Evolutionary conservation across 2,888 invertebrate genomes (phyloP).

Genomic region (Epicampocera succincta): DNA sequence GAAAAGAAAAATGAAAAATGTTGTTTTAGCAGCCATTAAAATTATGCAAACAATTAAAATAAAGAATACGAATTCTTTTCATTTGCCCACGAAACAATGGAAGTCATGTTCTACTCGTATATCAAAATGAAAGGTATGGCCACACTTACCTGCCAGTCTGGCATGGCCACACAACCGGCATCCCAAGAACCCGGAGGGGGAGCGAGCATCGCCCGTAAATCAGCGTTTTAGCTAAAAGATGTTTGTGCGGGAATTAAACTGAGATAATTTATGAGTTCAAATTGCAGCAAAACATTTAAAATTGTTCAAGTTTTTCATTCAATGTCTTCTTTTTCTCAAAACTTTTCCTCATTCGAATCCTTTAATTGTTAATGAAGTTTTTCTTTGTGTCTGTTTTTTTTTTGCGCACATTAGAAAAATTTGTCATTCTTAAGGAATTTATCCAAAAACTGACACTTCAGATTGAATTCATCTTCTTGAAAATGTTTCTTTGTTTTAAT

Average conservation of each 20-base stretch:
- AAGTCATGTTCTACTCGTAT: slow-evolving; percentile 35
- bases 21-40: slow-evolving; percentile 69
- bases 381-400: too few species aligned
- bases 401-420: slow-evolving; percentile 30
- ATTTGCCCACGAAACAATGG: slow-evolving; percentile 59
- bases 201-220: not conserved
- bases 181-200: slow-evolving; percentile 7
- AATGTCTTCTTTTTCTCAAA: slow-evolving; percentile 4
- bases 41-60: slow-evolving; percentile 70
- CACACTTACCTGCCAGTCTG: slow-evolving; percentile 13
- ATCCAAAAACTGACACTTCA: slow-evolving; percentile 53
- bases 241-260: not conserved
- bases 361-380: slow-evolving; percentile 53
- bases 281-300: slow-evolving; percentile 32
- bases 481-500: slow-evolving; percentile 2
- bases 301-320: slow-evolving; percentile 32
- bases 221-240: slow-evolving; percentile 24
- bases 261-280: slow-evolving; percentile 50
- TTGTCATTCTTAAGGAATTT: slow-evolving; percentile 64
- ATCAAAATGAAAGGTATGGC: slow-evolving; percentile 54
- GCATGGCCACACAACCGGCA: slow-evolving; percentile 6
- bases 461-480: slow-evolving; percentile 48
- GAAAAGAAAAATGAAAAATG: slow-evolving; percentile 45
- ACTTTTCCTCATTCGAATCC: slow-evolving; percentile 43
- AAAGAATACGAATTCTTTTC: slow-evolving; percentile 29